These are phyloP conservation scores for Ceramica pisi DNA, from an alignment of 2,888 invertebrate genomes.

Conservation along the genomic window DNA sequence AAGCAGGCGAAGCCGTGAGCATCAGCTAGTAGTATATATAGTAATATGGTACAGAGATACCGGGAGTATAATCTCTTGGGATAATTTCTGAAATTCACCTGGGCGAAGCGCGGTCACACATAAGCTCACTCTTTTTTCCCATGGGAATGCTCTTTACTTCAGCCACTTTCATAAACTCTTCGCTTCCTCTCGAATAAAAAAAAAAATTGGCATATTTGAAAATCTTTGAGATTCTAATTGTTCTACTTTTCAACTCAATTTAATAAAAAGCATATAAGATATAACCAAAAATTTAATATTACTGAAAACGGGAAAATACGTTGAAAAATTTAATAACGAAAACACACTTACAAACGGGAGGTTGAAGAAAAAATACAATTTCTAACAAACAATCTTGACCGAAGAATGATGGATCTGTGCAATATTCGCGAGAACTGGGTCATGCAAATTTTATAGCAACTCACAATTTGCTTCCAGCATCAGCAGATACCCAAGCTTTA, in stretches of 20 bases:
- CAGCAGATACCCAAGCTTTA: conserved; percentile 13
- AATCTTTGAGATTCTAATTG: too few relatives aligned
- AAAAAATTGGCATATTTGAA: neutral
- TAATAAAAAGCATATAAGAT: neutral
- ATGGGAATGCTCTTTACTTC: too few relatives aligned
- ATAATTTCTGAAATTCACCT: too few relatives aligned
- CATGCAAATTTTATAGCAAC: conserved; percentile 46
- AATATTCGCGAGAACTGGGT: conserved; percentile 44
- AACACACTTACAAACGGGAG: conserved; percentile 12
- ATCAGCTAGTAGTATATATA: too few relatives aligned
- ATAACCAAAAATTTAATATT: neutral
- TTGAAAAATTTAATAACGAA: conserved; percentile 9
- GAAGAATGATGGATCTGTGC: conserved; percentile 40
- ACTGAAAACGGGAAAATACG: neutral
- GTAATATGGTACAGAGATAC: too few relatives aligned
- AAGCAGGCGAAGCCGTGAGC: too few relatives aligned
- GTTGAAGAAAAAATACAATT: conserved; percentile 28
- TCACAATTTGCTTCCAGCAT: conserved; percentile 15
- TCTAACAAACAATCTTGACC: conserved; percentile 20
- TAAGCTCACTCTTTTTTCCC: too few relatives aligned
- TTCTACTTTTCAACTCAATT: too few relatives aligned
- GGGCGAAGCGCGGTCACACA: too few relatives aligned
- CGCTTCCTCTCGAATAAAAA: too few relatives aligned
- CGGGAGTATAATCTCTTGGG: too few relatives aligned
- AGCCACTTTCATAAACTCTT: too few relatives aligned